Percentiles rank a stretch among this genome's conserved stretches.
Evolutionary conservation across 2,113 vertebrate species (phyloP).

Genomic region (Serilophus lunatus): DNA sequence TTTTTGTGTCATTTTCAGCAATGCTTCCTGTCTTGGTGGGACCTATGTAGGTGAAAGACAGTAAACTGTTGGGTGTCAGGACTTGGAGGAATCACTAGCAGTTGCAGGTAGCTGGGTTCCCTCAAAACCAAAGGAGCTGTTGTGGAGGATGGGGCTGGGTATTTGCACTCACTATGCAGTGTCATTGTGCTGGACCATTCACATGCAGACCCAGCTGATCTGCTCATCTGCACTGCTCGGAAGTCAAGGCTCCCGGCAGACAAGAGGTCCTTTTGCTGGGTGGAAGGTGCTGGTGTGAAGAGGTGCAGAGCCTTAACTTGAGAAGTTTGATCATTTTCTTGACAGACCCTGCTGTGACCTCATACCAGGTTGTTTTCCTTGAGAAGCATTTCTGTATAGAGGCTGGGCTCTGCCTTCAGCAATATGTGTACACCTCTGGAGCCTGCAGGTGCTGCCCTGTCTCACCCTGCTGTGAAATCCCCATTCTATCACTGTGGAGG

Average conservation of each 20-base stretch:
- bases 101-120: not conserved
- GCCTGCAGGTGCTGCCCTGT: not conserved
- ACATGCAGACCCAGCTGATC: not conserved
- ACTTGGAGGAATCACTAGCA: not conserved
- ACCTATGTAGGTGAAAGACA: not conserved
- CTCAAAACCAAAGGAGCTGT: not conserved
- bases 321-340: not conserved
- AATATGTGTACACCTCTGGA: rapidly evolving
- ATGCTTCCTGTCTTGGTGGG: not conserved
- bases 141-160: not conserved
- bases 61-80: rapidly evolving
- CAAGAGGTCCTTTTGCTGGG: rapidly evolving
- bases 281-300: not conserved
- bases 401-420: not conserved
- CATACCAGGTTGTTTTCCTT: rapidly evolving
- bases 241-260: not conserved
- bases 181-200: not conserved
- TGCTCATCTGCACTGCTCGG: not conserved
- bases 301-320: not conserved
- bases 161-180: not conserved
- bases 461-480: not conserved
- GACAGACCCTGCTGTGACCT: rapidly evolving
- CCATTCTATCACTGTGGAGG: not conserved
- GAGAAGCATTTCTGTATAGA: not conserved
- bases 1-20: not conserved